A percentile compares a stretch with the other conserved stretches of the same genome.
phyloP scores from a whole-genome alignment of 2,797 vertebrate species.

The Myripristis jacobus region DNA sequence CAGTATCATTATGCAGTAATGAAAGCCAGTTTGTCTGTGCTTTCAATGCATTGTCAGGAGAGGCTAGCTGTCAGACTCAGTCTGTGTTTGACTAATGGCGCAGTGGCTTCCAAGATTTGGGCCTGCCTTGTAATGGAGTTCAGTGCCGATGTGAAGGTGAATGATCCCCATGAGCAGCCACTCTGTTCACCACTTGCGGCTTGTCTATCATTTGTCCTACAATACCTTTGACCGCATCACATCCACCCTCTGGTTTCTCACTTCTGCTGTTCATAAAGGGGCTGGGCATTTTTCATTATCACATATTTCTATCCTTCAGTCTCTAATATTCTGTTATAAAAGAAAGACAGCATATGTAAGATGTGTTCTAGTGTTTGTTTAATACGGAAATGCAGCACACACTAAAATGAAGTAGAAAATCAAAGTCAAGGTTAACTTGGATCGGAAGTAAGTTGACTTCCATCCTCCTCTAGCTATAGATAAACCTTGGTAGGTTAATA shows the following conservation, averaged over 20 bases:
- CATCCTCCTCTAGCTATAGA: slow-evolving; percentile 31
- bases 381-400: slow-evolving; percentile 12
- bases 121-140: slow-evolving; percentile 67
- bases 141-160: slow-evolving; percentile 72
- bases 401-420: slow-evolving; percentile 4
- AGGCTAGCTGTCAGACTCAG: slow-evolving; percentile 68
- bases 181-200: slow-evolving; percentile 64
- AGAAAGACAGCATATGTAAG: background rate
- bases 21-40: slow-evolving; percentile 39
- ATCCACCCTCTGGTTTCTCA: slow-evolving; percentile 10
- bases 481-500: slow-evolving; percentile 49
- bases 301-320: slow-evolving; percentile 5
- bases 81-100: slow-evolving; percentile 70
- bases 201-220: slow-evolving; percentile 71
- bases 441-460: background rate
- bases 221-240: slow-evolving; percentile 65
- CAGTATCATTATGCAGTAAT: slow-evolving; percentile 17
- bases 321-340: background rate
- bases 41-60: slow-evolving; percentile 54
- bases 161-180: slow-evolving; percentile 67
- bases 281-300: background rate
- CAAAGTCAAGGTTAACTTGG: background rate
- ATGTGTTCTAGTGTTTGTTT: background rate
- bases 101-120: slow-evolving; percentile 64
- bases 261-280: slow-evolving; percentile 19